Base-by-base conservation (phyloP, 2,113 vertebrate genomes). In the Burhinus bistriatus region DNA sequence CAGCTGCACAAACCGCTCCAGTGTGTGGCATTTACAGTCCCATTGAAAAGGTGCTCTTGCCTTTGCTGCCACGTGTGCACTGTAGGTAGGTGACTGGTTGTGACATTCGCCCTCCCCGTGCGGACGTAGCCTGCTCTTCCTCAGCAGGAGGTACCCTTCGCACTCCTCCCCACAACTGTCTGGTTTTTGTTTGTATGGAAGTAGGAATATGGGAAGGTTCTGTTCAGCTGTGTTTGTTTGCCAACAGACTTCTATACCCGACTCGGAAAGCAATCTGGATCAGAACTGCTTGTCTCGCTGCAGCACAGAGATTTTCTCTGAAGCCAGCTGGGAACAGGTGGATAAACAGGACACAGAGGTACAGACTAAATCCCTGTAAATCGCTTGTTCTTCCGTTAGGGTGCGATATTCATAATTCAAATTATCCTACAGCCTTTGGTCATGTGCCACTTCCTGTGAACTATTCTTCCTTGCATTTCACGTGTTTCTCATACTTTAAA, bases 311-410 rank as follows among this genome's bases (percentile, higher is more conserved):
- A 98, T 99, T 96, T 99, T 99, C 98, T 99, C 99, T 78, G 99
- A 99, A 98, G 98, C 99, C 98, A 99, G 99, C 98, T 99, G 99
- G 99, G 99, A 99, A 90, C 99, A 99, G 98, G 99, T 99, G 98
- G 99, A 99, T 98, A 99, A 99, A 98, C 99, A 99, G 98, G 99
- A 99, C 98, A 98, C 99, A 36, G 99, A 99, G 99, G 99, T 99
- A 98, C 98, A 98, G 97, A 97, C 96, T 96, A 86, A 97, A 93
- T 91, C 97, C 97, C 96, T 97, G 95, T 96, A 83, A 94, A 96
- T 95, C 47, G 12, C 97, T 96, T 55, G 40, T 49, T 94, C 87
- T 58, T 54, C 66, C 0, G 3, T 22, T 58, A 87, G 95, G 91
- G 76, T 36, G 70, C 80, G 80, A 72, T 79, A 51, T 29, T 62